Percentiles rank a stretch among this genome's conserved stretches.
phyloP scores from a whole-genome alignment of 1,140 invertebrate genomes.

The Cotesia chilonis region DNA sequence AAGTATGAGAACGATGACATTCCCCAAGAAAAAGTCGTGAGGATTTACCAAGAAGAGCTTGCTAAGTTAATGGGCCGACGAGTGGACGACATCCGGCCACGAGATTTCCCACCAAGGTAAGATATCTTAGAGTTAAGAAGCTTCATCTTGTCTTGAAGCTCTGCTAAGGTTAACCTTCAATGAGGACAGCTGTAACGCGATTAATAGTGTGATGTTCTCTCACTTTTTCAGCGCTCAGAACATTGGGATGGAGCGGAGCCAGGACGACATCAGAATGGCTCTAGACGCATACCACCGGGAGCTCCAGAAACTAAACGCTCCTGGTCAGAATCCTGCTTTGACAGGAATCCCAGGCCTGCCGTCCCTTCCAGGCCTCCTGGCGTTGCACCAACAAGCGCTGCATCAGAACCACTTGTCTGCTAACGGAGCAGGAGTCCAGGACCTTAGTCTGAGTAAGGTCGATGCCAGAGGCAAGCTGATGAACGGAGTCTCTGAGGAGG shows the following conservation, averaged over 20 bases:
- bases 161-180: slow-evolving; percentile 52
- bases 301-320: slow-evolving; percentile 82
- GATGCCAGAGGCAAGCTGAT: slow-evolving; percentile 72
- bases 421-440: slow-evolving; percentile 79
- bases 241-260: slow-evolving; percentile 76
- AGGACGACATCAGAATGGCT: slow-evolving; percentile 88
- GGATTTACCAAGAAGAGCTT: slow-evolving; percentile 96
- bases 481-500: slow-evolving; percentile 74
- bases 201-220: slow-evolving; percentile 74
- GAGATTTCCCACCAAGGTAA: slow-evolving; percentile 68
- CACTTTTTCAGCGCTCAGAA: slow-evolving; percentile 78
- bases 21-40: slow-evolving; percentile 94
- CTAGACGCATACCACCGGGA: slow-evolving; percentile 92
- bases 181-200: slow-evolving; percentile 71
- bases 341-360: slow-evolving; percentile 66
- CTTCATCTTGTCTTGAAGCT: slow-evolving; percentile 16
- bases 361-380: slow-evolving; percentile 73
- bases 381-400: slow-evolving; percentile 78
- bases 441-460: slow-evolving; percentile 84
- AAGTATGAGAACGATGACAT: slow-evolving; percentile 94
- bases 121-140: slow-evolving; percentile 25
- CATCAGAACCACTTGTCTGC: slow-evolving; percentile 69
- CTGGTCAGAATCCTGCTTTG: slow-evolving; percentile 69
- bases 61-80: slow-evolving; percentile 88
- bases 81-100: slow-evolving; percentile 75